Percentiles rank a stretch among this genome's conserved stretches.
These are phyloP conservation scores for Ecdyonurus torrentis DNA, from an alignment of 2,888 invertebrate species.

Conservation along the genomic window DNA sequence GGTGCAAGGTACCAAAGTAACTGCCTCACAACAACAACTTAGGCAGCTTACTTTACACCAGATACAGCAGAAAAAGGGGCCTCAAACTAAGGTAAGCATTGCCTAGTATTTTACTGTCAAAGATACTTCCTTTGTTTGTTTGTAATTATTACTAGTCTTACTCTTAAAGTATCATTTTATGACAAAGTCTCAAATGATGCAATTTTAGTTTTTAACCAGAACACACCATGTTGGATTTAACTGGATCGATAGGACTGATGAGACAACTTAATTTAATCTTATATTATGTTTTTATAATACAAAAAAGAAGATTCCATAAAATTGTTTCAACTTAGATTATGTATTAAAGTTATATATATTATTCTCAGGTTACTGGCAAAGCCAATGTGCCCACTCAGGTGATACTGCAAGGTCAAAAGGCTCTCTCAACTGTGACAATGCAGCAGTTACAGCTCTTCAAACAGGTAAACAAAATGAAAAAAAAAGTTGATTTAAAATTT, in stretches of 20 bases:
- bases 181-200: no score
- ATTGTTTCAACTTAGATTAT: constrained; percentile 8
- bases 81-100: constrained; percentile 36
- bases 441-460: constrained; percentile 59
- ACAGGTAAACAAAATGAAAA: constrained; percentile 34
- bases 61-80: constrained; percentile 33
- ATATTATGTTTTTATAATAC: no score
- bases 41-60: constrained; percentile 18
- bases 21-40: constrained; percentile 10
- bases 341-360: no score
- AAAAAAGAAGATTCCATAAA: no score
- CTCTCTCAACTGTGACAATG: constrained; percentile 45
- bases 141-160: no score
- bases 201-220: no score
- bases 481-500: constrained; percentile 12
- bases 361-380: constrained; percentile 12
- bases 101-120: background rate
- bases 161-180: no score
- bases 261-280: no score
- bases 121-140: no score
- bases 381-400: constrained; percentile 44
- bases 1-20: background rate
- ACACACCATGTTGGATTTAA: no score
- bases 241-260: no score
- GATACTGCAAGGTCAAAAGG: constrained; percentile 50